Conservation (phyloP, 2,888 invertebrate species). For the Ormyrus labotus region DNA sequence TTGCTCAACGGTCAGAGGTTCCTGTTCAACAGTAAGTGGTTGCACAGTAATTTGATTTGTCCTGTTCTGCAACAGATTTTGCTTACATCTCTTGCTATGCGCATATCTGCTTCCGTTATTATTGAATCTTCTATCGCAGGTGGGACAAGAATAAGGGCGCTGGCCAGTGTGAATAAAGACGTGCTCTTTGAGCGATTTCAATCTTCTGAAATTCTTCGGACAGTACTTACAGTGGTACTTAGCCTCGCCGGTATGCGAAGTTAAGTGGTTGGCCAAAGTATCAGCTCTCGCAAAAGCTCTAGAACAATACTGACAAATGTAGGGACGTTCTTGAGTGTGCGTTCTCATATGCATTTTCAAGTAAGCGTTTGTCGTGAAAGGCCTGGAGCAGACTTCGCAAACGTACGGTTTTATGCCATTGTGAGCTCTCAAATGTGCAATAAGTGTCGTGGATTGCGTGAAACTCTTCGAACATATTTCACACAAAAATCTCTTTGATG, state of each 20-base stretch:
- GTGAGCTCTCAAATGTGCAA: slow-evolving; percentile 72
- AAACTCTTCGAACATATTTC: slow-evolving; percentile 74
- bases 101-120: slow-evolving; percentile 74
- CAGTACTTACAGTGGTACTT: slow-evolving; percentile 74
- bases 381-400: slow-evolving; percentile 73
- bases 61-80: slow-evolving; percentile 61
- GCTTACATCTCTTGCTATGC: slow-evolving; percentile 73
- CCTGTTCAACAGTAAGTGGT: too few species aligned
- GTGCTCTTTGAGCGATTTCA: slow-evolving; percentile 73
- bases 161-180: slow-evolving; percentile 74
- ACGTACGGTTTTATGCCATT: slow-evolving; percentile 74
- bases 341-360: slow-evolving; percentile 75
- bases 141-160: slow-evolving; percentile 73
- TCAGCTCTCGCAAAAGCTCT: slow-evolving; percentile 73
- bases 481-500: slow-evolving; percentile 71
- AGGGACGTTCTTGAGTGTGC: slow-evolving; percentile 73
- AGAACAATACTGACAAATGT: slow-evolving; percentile 73
- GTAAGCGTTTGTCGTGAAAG: slow-evolving; percentile 74
- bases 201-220: slow-evolving; percentile 72
- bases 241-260: slow-evolving; percentile 73
- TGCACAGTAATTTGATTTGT: slow-evolving; percentile 44
- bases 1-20: neutral
- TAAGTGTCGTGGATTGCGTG: slow-evolving; percentile 73
- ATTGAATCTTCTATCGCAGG: slow-evolving; percentile 73
- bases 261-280: slow-evolving; percentile 73